phyloP scores from a whole-genome alignment of 2,113 vertebrate genomes.

The Pygoscelis adeliae region DNA sequence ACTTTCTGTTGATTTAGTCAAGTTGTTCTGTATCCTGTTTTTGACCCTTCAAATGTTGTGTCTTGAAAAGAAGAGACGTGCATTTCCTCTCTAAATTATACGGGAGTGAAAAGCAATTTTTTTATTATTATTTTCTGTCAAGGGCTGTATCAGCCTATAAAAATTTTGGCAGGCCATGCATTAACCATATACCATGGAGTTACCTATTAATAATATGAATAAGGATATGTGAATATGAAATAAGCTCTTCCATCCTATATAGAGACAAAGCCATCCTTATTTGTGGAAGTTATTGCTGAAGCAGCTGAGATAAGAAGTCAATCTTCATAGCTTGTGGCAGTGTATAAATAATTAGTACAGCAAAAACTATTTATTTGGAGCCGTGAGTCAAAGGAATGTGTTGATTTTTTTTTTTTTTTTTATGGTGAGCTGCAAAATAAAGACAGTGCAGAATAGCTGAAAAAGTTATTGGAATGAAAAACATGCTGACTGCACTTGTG shows the following conservation, averaged over 20 bases:
- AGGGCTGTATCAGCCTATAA: neutral
- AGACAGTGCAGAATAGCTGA: neutral
- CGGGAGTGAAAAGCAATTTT: neutral
- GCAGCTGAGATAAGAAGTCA: neutral
- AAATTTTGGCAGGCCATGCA: neutral
- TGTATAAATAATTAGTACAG: neutral
- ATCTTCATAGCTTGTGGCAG: neutral
- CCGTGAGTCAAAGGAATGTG: neutral
- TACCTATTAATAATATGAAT: neutral
- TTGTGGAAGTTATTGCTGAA: neutral
- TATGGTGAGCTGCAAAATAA: neutral
- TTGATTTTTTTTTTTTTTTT: neutral
- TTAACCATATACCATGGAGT: neutral
- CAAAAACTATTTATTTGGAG: neutral
- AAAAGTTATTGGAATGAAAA: neutral
- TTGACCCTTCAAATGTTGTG: neutral
- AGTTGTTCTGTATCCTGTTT: neutral
- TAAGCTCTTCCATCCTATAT: neutral
- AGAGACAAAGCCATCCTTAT: neutral
- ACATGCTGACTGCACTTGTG: neutral
- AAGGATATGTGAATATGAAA: neutral
- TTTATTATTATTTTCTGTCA: neutral
- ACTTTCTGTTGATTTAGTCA: neutral
- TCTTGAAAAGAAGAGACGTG: neutral
- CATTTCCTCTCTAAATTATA: neutral